Conservation (phyloP, 2,888 invertebrate genomes). For the Drosophila birchii region DNA sequence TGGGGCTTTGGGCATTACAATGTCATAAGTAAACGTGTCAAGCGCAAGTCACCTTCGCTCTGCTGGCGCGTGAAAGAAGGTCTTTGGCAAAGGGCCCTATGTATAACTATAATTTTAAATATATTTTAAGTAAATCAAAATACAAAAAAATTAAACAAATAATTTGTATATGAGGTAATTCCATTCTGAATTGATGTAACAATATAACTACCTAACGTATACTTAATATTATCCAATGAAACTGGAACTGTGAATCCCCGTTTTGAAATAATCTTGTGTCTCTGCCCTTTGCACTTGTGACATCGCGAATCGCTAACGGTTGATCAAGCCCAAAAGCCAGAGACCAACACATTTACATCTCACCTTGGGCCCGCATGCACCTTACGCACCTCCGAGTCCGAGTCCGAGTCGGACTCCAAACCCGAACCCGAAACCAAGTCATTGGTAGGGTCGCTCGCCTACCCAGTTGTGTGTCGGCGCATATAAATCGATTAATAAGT, state of each 20-base stretch:
- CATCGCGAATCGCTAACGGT: slow-evolving; percentile 69
- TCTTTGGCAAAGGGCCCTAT: slow-evolving; percentile 5
- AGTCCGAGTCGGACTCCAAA: neutral
- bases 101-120: neutral
- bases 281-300: slow-evolving; percentile 42
- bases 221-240: neutral
- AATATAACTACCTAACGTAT: no score
- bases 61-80: slow-evolving; percentile 21
- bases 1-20: slow-evolving; percentile 69
- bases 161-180: neutral
- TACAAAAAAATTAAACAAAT: neutral
- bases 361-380: slow-evolving; percentile 63
- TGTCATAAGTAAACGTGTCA: slow-evolving; percentile 76
- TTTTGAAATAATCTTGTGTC: slow-evolving; percentile 3
- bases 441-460: slow-evolving; percentile 17
- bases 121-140: neutral
- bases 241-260: neutral
- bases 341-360: slow-evolving; percentile 64
- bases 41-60: slow-evolving; percentile 41
- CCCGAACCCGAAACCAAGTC: slow-evolving; percentile 12
- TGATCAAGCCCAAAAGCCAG: slow-evolving; percentile 35
- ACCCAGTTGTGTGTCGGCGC: slow-evolving; percentile 65
- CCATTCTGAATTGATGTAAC: neutral
- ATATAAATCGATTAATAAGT: slow-evolving; percentile 80
- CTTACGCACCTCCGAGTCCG: slow-evolving; percentile 5